Evolutionary conservation across 2,888 invertebrate species (phyloP).

Genomic region (Philonicus albiceps): DNA sequence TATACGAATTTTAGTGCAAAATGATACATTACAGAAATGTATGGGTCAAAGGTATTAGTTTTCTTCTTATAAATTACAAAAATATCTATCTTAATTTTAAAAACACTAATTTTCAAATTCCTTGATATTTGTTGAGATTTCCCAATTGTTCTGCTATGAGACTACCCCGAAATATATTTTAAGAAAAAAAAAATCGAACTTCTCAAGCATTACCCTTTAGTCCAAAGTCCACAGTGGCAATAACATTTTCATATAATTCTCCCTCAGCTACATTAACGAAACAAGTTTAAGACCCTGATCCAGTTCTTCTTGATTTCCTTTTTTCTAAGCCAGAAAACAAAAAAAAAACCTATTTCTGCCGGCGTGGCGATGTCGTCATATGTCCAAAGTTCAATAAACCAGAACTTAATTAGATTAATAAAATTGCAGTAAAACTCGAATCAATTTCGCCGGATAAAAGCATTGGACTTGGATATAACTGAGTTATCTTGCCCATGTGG

Average conservation of each 20-base stretch:
- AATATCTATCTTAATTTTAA: not conserved
- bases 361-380: conserved; percentile 1
- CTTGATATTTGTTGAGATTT: not conserved
- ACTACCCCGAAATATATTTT: not conserved
- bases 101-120: not conserved
- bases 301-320: not conserved
- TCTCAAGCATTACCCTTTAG: not conserved
- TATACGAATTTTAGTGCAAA: too few relatives aligned
- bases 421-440: conserved; percentile 35
- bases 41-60: too few relatives aligned
- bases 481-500: not conserved
- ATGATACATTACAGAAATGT: too few relatives aligned
- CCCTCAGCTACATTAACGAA: not conserved
- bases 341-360: not conserved
- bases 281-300: not conserved
- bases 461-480: not conserved
- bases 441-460: not conserved
- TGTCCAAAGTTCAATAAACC: conserved; percentile 36
- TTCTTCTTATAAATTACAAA: too few relatives aligned
- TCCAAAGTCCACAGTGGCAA: not conserved
- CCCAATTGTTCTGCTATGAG: not conserved
- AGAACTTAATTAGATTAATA: conserved; percentile 22
- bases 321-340: not conserved
- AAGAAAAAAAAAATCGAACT: not conserved
- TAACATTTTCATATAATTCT: not conserved